These are phyloP conservation scores for Andrena fulva DNA, from an alignment of 2,888 invertebrate genomes.

Conservation along the genomic window DNA sequence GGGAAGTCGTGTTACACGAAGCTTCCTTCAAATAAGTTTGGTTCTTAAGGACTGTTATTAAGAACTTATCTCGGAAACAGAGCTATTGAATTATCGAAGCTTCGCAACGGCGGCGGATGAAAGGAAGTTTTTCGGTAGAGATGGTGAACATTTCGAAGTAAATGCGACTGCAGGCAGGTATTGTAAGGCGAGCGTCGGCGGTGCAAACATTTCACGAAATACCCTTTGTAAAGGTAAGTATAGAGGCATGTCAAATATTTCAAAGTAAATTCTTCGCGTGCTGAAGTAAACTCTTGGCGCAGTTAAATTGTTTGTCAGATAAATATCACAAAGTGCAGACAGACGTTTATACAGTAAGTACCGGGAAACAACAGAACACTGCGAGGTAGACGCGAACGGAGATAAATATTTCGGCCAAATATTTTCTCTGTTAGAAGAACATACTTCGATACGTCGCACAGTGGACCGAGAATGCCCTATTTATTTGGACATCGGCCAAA, in stretches of 20 bases:
- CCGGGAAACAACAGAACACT: neutral
- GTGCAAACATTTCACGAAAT: neutral
- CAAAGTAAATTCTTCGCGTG: neutral
- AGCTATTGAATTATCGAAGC: conserved; percentile 3
- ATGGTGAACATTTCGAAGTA: conserved; percentile 1
- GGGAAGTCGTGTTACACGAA: neutral
- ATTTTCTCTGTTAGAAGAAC: neutral
- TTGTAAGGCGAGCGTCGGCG: neutral
- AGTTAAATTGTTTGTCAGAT: conserved; percentile 9
- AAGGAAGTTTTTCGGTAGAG: neutral
- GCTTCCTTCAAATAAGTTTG: neutral
- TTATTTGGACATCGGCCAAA: too few species aligned
- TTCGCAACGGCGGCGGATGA: neutral
- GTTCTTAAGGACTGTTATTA: neutral
- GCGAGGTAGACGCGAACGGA: neutral
- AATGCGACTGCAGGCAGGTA: neutral
- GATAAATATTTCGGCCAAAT: neutral
- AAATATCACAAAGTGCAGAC: neutral
- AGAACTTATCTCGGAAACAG: neutral
- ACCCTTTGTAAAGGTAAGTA: neutral
- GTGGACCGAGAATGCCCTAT: too few species aligned
- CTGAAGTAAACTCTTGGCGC: neutral
- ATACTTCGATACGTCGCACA: neutral
- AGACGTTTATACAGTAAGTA: neutral
- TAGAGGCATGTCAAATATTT: conserved; percentile 1